phyloP scores from a whole-genome alignment of 2,888 invertebrate species.

The Drosophila barbarae region DNA sequence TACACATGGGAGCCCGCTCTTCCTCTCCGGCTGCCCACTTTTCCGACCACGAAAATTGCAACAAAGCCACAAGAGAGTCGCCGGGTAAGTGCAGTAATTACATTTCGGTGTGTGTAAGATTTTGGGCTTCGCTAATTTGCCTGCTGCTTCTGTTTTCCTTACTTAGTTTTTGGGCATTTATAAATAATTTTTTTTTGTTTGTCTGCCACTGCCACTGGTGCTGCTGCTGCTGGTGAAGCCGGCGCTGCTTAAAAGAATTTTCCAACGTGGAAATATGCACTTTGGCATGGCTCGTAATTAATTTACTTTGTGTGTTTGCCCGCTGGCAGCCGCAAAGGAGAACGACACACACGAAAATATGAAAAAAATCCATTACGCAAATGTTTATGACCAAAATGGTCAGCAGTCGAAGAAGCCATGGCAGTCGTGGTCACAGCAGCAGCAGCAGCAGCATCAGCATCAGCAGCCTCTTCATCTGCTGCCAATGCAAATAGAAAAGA shows the following conservation, averaged over 20 bases:
- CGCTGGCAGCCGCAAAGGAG: conserved; percentile 60
- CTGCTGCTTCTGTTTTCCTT: conserved; percentile 68
- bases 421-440: conserved; percentile 3
- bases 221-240: neutral
- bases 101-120: conserved; percentile 51
- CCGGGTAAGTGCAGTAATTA: conserved; percentile 66
- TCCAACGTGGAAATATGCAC: conserved; percentile 60
- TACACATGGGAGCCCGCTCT: conserved; percentile 37
- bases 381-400: conserved; percentile 75
- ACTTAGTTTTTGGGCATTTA: conserved; percentile 69
- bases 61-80: conserved; percentile 40
- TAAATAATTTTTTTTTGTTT: conserved; percentile 49
- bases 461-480: conserved; percentile 34
- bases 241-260: conserved; percentile 46
- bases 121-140: conserved; percentile 66
- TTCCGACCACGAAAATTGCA: conserved; percentile 45
- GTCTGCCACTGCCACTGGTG: conserved; percentile 2
- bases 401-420: conserved; percentile 40
- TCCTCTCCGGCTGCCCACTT: conserved; percentile 1
- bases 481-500: conserved; percentile 73
- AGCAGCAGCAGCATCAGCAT: conserved; percentile 13
- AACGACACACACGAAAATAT: conserved; percentile 59
- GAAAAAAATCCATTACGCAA: conserved; percentile 76
- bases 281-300: conserved; percentile 66
- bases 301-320: conserved; percentile 75